Evolutionary conservation across 2,797 vertebrate species (phyloP), one percentile per base, ranked within the genome.

Genomic region (Bovichtus diacanthus): DNA sequence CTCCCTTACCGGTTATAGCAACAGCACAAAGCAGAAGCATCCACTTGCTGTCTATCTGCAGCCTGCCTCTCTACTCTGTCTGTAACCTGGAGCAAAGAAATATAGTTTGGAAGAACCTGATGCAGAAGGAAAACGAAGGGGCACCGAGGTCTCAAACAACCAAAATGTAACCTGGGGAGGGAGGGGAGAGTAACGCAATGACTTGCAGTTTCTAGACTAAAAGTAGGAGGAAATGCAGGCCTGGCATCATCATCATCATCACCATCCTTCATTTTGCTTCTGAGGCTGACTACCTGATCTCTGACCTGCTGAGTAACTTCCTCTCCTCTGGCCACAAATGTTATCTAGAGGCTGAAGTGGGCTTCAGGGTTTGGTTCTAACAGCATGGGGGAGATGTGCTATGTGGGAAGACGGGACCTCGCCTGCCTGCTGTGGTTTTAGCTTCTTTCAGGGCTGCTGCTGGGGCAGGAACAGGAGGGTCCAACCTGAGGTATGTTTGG

Each of bases 401-500:
- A 95, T 95, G 95, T 92, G 92, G 89, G 91, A 86, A 77, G 88
- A 95, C 87, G 72, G 86, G 83, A 93, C 87, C 49, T 88, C 93
- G 63, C 73, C 88, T 51, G 56, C 80, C 85, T 95, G 93, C 88
- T 94, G 95, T 89, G 90, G 93, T 41, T 92, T 93, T 90, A 92
- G 88, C 76, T 75, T 94, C 73, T 85, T 92, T 23, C 88, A 88
- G 53, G 82, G 90, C 54, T 94, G 92, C 90, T 95, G 93, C 92
- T 95, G 94, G 94, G 86, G 90, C 61, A 87, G 92, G 53, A 94
- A 82, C 77, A 84, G 93, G 65, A 93, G 93, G 74, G 93, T 95
- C 72, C 94, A 94, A 76, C 94, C 95, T 18, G 90, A 96, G 94
- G 94, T 95, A 94, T 59, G 88, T 82, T 29, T 51, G n/a, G 50